Percentiles rank a stretch among this genome's conserved stretches.
Evolutionary conservation across 2,888 invertebrate genomes (phyloP).

Genomic region (Nowickia ferox): DNA sequence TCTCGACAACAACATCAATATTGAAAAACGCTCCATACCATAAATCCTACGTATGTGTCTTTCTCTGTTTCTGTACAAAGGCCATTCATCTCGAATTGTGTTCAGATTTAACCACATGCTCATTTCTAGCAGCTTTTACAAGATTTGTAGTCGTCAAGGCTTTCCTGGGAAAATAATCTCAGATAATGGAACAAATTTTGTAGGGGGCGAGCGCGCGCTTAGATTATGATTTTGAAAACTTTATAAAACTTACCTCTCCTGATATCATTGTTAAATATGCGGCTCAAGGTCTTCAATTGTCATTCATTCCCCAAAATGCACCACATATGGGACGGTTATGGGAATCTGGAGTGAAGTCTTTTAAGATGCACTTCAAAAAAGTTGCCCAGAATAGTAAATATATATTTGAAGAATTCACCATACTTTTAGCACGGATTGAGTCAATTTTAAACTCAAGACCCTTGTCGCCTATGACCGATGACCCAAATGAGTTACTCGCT

Average conservation of each 20-base stretch:
- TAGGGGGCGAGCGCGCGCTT: conserved; percentile 25
- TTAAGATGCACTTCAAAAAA: conserved; percentile 56
- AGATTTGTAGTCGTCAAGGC: conserved; percentile 46
- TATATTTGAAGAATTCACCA: conserved; percentile 56
- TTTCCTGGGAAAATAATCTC: conserved; percentile 55
- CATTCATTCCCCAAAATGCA: conserved; percentile 49
- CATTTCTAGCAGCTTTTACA: conserved; percentile 25
- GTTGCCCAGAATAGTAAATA: not conserved
- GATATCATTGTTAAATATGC: not conserved
- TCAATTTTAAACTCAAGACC: conserved; percentile 55
- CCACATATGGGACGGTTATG: conserved; percentile 64
- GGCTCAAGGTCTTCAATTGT: conserved; percentile 26
- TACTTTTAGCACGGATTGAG: conserved; percentile 37
- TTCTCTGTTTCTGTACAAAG: conserved; percentile 54
- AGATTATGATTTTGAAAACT: too few relatives aligned
- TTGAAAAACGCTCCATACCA: not conserved
- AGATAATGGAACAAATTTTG: conserved; percentile 65
- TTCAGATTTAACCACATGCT: conserved; percentile 44
- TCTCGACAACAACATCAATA: not conserved
- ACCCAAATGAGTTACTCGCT: not conserved
- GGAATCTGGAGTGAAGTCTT: conserved; percentile 51
- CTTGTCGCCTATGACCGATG: not conserved
- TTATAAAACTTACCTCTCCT: not conserved
- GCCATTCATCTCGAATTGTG: conserved; percentile 54
- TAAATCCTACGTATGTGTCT: conserved; percentile 49